phyloP scores from a whole-genome alignment of 2,888 invertebrate genomes.

The Pristionchus japonicus region DNA sequence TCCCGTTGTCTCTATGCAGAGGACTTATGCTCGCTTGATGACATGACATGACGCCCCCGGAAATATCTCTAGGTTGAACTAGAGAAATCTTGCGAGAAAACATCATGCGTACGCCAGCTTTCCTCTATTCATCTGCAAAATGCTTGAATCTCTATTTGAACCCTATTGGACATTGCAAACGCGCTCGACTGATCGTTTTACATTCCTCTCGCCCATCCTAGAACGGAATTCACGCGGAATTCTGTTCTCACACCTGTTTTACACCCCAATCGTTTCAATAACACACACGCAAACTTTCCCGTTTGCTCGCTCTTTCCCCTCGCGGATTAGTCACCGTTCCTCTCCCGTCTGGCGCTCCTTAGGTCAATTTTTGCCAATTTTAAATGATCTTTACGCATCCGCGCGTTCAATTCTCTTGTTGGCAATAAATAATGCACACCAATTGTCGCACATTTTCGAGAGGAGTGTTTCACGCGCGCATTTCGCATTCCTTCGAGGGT shows the following conservation, averaged over 20 bases:
- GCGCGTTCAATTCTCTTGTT: background rate
- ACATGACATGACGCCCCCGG: background rate
- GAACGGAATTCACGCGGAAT: too few species aligned
- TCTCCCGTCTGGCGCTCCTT: background rate
- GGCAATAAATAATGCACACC: background rate
- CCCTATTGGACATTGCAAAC: too few species aligned
- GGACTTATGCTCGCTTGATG: background rate
- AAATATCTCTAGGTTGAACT: background rate
- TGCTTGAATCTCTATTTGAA: too few species aligned
- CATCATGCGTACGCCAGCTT: too few species aligned
- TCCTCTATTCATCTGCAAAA: too few species aligned
- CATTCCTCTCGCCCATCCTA: too few species aligned
- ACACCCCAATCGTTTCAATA: background rate
- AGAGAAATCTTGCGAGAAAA: too few species aligned
- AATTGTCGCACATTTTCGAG: background rate
- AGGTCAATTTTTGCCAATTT: background rate
- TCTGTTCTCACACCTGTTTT: background rate
- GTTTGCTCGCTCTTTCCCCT: too few species aligned
- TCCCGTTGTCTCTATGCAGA: background rate
- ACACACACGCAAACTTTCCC: background rate
- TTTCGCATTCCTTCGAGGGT: background rate
- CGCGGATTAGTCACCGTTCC: background rate
- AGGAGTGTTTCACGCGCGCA: background rate
- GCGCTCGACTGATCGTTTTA: too few species aligned
- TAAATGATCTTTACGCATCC: background rate